phyloP scores from a whole-genome alignment of 2,797 vertebrate species.

The Megaceryle alcyon region DNA sequence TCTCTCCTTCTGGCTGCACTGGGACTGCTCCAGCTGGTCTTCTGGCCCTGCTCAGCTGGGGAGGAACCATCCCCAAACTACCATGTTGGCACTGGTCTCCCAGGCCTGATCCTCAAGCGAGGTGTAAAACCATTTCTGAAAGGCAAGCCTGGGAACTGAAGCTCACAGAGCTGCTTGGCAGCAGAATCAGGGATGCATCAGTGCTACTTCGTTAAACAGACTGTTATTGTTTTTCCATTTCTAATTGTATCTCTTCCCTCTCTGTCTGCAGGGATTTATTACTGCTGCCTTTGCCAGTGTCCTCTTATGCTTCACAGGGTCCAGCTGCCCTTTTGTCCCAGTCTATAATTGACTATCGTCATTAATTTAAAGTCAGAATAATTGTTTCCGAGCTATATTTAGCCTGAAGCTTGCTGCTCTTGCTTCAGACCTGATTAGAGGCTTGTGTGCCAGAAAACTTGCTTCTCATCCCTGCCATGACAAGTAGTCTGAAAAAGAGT shows the following conservation, averaged over 20 bases:
- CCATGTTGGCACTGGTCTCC: accelerated
- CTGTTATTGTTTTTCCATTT: conserved; percentile 59
- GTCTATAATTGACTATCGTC: conserved; percentile 47
- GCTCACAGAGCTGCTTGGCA: neutral
- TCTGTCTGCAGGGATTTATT: conserved; percentile 60
- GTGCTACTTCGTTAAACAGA: neutral
- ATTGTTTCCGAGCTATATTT: conserved; percentile 53
- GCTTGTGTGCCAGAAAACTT: neutral
- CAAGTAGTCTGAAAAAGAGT: neutral
- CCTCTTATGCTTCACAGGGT: conserved; percentile 56
- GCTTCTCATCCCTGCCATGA: neutral
- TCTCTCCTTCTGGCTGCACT: neutral
- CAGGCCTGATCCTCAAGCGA: neutral
- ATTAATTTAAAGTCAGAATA: conserved; percentile 61
- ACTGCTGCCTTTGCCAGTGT: conserved; percentile 49
- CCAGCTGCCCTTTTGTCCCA: conserved; percentile 71
- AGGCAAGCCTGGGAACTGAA: neutral
- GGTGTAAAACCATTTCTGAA: neutral
- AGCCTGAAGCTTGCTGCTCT: conserved; percentile 31
- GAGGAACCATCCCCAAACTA: neutral
- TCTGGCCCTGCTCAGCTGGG: neutral
- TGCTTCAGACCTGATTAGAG: conserved; percentile 49
- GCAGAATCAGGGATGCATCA: neutral
- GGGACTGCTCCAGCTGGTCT: neutral
- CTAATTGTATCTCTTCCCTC: conserved; percentile 61